Percentiles rank a stretch among this genome's conserved stretches.
Evolutionary conservation across 2,113 vertebrate species (phyloP).

Genomic region (Zonotrichia leucophrys): DNA sequence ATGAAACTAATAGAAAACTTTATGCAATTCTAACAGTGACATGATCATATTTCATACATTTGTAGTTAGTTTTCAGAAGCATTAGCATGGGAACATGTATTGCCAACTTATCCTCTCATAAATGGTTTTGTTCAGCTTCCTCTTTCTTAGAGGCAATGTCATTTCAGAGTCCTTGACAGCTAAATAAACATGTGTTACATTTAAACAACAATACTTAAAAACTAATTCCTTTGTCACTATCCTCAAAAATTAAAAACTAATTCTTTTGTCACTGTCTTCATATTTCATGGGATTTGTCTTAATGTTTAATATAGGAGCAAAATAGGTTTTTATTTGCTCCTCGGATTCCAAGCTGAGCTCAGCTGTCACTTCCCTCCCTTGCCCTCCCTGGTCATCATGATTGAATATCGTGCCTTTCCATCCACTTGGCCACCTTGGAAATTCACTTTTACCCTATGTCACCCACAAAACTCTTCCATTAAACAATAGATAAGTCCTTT

Average conservation of each 20-base stretch:
- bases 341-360: neutral
- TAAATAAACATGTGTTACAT: neutral
- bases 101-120: neutral
- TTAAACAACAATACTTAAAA: neutral
- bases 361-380: neutral
- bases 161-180: neutral
- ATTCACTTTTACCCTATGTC: neutral
- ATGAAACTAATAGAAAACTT: neutral
- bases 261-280: neutral
- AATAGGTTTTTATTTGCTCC: neutral
- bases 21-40: neutral
- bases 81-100: neutral
- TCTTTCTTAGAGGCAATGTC: neutral
- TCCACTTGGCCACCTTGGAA: fast-evolving
- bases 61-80: neutral
- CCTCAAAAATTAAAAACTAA: neutral
- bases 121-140: neutral
- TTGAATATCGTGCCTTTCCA: neutral
- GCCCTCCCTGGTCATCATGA: neutral
- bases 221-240: neutral
- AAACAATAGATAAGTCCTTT: neutral
- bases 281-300: neutral
- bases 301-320: neutral
- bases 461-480: neutral
- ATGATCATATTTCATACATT: neutral